phyloP scores from a whole-genome alignment of 1,140 invertebrate genomes.

The Lordiphosa clarofinis region DNA sequence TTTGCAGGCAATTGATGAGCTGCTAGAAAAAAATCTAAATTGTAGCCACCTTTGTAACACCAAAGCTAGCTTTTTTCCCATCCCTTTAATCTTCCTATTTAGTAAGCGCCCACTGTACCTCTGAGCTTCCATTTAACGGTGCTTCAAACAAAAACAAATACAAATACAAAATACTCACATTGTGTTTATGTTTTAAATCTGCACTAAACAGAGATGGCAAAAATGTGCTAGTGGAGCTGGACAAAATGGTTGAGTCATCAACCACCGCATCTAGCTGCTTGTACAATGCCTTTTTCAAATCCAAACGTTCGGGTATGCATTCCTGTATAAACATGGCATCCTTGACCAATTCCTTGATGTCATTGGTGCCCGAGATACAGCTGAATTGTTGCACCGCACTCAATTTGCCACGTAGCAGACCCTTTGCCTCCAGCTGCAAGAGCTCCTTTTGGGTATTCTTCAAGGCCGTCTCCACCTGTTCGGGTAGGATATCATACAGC shows the following conservation, averaged over 20 bases:
- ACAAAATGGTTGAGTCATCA: conserved; percentile 87
- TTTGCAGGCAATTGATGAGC: no score
- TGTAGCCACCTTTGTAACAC: no score
- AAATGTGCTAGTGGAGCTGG: conserved; percentile 95
- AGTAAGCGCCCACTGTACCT: no score
- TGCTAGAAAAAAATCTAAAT: no score
- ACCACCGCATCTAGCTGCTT: conserved; percentile 88
- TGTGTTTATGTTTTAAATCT: conserved; percentile 87
- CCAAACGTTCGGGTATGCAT: conserved; percentile 94
- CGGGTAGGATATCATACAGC: conserved; percentile 90
- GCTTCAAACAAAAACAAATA: no score
- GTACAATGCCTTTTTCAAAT: conserved; percentile 91
- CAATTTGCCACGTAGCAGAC: conserved; percentile 87
- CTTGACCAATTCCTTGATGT: conserved; percentile 85
- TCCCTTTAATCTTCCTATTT: no score
- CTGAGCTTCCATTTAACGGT: no score
- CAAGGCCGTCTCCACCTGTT: conserved; percentile 88
- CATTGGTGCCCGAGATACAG: conserved; percentile 87
- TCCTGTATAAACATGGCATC: conserved; percentile 91
- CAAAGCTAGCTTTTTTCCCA: no score
- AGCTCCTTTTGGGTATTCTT: conserved; percentile 88
- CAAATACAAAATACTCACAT: conserved; percentile 80
- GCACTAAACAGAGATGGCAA: conserved; percentile 92
- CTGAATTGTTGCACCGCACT: conserved; percentile 87
- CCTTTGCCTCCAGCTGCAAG: conserved; percentile 84